Percentiles rank a stretch among this genome's conserved stretches.
Evolutionary conservation across 2,113 vertebrate genomes (phyloP).

Genomic region (Ardeotis arabs): DNA sequence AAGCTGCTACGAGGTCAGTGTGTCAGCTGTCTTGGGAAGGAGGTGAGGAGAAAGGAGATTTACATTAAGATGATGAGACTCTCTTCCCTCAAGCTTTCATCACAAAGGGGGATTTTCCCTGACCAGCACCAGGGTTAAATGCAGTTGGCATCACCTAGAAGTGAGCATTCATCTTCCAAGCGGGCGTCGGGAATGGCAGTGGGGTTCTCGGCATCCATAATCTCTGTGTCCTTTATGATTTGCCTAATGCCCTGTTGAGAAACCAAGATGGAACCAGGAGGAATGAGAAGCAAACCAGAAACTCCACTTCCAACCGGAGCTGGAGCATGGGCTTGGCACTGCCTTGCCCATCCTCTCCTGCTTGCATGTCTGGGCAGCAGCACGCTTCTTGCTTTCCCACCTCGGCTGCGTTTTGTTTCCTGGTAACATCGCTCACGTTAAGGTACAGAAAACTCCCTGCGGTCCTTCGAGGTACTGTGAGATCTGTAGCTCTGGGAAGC

Average conservation of each 20-base stretch:
- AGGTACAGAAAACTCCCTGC: neutral
- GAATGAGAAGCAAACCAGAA: neutral
- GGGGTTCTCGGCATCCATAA: neutral
- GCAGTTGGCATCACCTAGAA: neutral
- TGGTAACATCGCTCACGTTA: neutral
- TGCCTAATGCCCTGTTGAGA: neutral
- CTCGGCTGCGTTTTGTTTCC: conserved; percentile 65
- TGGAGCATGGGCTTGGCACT: neutral
- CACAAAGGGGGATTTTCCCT: neutral
- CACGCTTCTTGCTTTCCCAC: neutral
- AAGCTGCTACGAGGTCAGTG: neutral
- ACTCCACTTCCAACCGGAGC: fast-evolving
- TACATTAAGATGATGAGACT: neutral
- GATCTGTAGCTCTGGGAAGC: neutral
- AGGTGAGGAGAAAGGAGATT: neutral
- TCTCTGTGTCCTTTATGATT: fast-evolving
- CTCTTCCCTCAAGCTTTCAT: neutral
- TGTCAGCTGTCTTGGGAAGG: neutral
- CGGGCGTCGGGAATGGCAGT: neutral
- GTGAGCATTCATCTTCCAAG: neutral
- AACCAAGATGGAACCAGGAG: neutral
- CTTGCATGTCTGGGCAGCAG: neutral
- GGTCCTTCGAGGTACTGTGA: neutral
- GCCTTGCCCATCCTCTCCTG: neutral
- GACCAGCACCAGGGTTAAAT: fast-evolving